These are phyloP conservation scores for Canis aureus DNA, from an alignment of 2,113 vertebrate species.

Conservation along the genomic window DNA sequence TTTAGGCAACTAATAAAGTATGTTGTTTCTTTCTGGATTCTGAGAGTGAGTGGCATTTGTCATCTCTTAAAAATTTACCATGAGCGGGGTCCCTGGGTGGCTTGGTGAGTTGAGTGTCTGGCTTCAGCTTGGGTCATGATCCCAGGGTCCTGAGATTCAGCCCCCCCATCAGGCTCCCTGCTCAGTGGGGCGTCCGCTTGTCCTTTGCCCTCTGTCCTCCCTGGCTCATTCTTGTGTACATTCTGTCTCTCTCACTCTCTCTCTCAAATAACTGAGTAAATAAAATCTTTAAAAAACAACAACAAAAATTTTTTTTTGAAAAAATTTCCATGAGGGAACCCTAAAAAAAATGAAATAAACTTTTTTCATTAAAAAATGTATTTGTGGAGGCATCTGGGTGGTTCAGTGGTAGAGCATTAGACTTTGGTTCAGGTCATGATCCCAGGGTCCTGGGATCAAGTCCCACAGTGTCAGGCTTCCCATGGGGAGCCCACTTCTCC, in stretches of 20 bases:
- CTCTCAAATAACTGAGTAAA: neutral
- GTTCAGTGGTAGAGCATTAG: too few species aligned
- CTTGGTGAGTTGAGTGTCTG: neutral
- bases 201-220: neutral
- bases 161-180: neutral
- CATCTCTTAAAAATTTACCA: neutral
- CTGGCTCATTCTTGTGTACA: neutral
- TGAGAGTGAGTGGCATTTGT: neutral
- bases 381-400: too few species aligned
- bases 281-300: neutral
- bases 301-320: neutral
- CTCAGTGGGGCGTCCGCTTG: neutral
- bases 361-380: neutral
- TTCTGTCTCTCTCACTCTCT: neutral
- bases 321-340: neutral
- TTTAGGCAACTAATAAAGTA: neutral
- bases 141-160: neutral
- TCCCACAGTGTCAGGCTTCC: too few species aligned
- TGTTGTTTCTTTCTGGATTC: neutral
- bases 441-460: too few species aligned
- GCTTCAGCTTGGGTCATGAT: neutral
- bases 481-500: too few species aligned
- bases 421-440: too few species aligned
- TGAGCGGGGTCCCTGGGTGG: neutral
- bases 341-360: neutral